These are phyloP conservation scores for Phenganax subtilis DNA, from an alignment of 92 coral and sea anemone genomes.

Conservation along the genomic window DNA sequence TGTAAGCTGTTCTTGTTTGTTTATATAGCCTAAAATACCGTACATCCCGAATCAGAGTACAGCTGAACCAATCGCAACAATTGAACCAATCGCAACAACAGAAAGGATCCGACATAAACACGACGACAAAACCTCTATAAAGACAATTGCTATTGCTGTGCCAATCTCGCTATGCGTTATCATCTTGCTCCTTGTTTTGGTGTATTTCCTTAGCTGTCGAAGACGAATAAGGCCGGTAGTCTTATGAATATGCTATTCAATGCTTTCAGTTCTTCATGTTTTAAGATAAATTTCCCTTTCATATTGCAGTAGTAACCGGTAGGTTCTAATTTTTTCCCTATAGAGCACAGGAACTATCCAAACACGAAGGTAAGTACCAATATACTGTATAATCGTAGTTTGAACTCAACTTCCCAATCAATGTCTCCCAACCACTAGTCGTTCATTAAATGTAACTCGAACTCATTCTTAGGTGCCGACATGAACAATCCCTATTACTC, in stretches of 20 bases:
- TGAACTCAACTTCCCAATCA: too few relatives aligned
- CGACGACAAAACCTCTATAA: background rate
- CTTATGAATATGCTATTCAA: background rate
- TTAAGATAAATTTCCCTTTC: background rate
- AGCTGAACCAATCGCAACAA: too few relatives aligned
- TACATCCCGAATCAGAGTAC: too few relatives aligned
- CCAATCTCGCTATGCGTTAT: background rate
- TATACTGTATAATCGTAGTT: too few relatives aligned
- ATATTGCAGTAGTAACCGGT: background rate
- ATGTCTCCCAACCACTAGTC: background rate
- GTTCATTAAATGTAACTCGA: background rate
- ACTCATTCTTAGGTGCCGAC: background rate
- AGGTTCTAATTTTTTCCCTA: too few relatives aligned
- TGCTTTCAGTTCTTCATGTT: background rate
- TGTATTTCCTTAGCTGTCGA: background rate
- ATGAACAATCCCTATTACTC: background rate
- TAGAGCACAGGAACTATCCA: too few relatives aligned
- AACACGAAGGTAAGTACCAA: too few relatives aligned
- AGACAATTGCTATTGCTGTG: slow-evolving; percentile 8
- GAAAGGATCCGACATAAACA: too few relatives aligned
- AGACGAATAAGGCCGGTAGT: background rate
- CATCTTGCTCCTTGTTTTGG: background rate
- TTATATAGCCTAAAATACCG: too few relatives aligned
- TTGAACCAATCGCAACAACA: too few relatives aligned
- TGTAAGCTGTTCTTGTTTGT: too few relatives aligned